phyloP scores from a whole-genome alignment of 2,113 vertebrate genomes.

The Noturus placidus region DNA sequence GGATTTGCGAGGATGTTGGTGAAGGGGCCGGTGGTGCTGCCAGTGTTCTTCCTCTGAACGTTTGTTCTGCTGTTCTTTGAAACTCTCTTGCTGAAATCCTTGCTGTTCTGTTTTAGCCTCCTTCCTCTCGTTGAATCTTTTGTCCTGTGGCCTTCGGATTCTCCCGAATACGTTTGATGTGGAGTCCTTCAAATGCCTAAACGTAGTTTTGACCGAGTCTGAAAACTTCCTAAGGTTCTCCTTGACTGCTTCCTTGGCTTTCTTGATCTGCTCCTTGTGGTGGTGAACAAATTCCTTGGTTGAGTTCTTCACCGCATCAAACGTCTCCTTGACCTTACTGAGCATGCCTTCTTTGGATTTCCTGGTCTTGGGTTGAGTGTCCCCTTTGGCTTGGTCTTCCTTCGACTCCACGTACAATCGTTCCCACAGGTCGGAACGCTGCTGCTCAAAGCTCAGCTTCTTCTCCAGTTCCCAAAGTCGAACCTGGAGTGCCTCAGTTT shows the following conservation, averaged over 20 bases:
- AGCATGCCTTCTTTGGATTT: conserved; percentile 81
- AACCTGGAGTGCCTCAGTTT: conserved; percentile 72
- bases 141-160: conserved; percentile 69
- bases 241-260: conserved; percentile 95
- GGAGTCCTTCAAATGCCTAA: conserved; percentile 89
- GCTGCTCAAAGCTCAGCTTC: conserved; percentile 90
- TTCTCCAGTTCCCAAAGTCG: conserved; percentile 83
- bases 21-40: conserved; percentile 61
- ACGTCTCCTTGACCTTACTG: conserved; percentile 89
- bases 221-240: conserved; percentile 95
- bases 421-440: conserved; percentile 95
- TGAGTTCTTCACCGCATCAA: conserved; percentile 96
- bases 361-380: conserved; percentile 70
- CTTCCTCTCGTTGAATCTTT: conserved; percentile 65
- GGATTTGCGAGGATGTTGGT: conserved; percentile 60
- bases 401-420: conserved; percentile 90
- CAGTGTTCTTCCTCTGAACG: conserved; percentile 57
- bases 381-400: conserved; percentile 75
- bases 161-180: conserved; percentile 85
- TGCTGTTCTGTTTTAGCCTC: conserved; percentile 64
- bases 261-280: conserved; percentile 97
- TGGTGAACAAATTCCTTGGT: conserved; percentile 95
- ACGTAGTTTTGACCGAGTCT: conserved; percentile 92
- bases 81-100: conserved; percentile 59
- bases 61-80: conserved; percentile 58